phyloP scores from a whole-genome alignment of 37 sponge, comb jelly and placozoan genomes.

The Corticium candelabrum region DNA sequence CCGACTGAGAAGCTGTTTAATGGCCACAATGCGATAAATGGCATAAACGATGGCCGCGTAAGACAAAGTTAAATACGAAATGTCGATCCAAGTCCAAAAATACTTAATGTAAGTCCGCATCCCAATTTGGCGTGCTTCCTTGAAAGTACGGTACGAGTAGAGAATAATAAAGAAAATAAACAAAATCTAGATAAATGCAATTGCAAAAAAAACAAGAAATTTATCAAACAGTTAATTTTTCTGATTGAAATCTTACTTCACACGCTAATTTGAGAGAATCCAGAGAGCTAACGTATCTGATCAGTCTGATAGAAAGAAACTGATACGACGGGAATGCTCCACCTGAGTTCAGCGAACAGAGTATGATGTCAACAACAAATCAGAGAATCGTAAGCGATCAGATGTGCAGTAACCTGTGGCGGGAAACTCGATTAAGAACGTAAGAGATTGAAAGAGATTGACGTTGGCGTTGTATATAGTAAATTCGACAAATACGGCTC shows the following conservation, averaged over 20 bases:
- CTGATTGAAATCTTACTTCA: neutral
- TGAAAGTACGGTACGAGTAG: neutral
- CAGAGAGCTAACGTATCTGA: neutral
- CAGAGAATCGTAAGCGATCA: too few relatives aligned
- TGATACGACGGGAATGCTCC: too few relatives aligned
- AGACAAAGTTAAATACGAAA: neutral
- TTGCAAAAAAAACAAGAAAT: too few relatives aligned
- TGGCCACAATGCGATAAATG: neutral
- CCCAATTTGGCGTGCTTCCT: neutral
- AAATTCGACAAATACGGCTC: neutral
- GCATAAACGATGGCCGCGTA: neutral
- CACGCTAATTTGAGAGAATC: neutral
- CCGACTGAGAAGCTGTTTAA: neutral
- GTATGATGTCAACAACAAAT: neutral
- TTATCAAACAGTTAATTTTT: neutral
- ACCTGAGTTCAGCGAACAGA: too few relatives aligned
- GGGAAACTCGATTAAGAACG: neutral
- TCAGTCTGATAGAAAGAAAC: too few relatives aligned
- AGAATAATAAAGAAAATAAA: neutral
- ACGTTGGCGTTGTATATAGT: neutral
- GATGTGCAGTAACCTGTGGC: neutral
- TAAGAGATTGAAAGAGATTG: neutral
- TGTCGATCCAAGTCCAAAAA: neutral
- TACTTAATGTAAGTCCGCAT: neutral
- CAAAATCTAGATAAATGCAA: neutral